Evolutionary conservation across 2,888 invertebrate species (phyloP), one percentile per base, ranked within the genome.

Genomic region (Drosophila peninsularis): DNA sequence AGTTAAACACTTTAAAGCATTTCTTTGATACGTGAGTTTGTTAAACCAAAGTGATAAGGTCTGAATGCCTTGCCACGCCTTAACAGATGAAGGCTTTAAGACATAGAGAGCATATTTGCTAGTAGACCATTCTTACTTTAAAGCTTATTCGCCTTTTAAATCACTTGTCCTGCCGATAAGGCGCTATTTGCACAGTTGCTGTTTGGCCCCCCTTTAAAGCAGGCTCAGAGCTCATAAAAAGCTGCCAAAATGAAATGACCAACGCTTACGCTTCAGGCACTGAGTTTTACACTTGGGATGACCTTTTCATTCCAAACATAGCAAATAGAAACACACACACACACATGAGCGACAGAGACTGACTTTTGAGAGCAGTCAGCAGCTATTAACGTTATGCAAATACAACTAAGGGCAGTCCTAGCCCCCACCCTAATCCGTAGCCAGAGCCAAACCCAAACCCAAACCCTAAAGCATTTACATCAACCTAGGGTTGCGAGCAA

Each of bases 361-460:
- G 80, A 61, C 65, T 83, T 77, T 80, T 74, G 64, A 60, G 58
- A 44, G 62, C 76, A 57, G 60, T 37, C 62, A 41, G 54, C 58
- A 73, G 56, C 60, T 56, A 74, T 75, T 74, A 78, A 63, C 45
- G 61, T 61, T 75, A 75, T 75, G 78, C 78, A 75, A 78, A 75
- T 78, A 68, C 50, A 68, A 55, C 57, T 57, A 45, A 27, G 14
- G 55, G 39, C 47, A 65, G 37, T 17, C 44, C 19, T 21, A 32
- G 17, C 19, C 14, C 32, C 17, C 17, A 14, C 13, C 32, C 6
- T 0, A 19, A 32, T 19, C 50, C 30, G 27, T 41, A 39, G 13
- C 19, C 24, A 36, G 14, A 49, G 37, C 37, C 34, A 24, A 45
- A 39, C 10, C 19, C 24, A 37, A 17, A 49, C 42, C 37, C 36